phyloP scores from a whole-genome alignment of 2,113 vertebrate species.

The Ancistrus triradiatus region DNA sequence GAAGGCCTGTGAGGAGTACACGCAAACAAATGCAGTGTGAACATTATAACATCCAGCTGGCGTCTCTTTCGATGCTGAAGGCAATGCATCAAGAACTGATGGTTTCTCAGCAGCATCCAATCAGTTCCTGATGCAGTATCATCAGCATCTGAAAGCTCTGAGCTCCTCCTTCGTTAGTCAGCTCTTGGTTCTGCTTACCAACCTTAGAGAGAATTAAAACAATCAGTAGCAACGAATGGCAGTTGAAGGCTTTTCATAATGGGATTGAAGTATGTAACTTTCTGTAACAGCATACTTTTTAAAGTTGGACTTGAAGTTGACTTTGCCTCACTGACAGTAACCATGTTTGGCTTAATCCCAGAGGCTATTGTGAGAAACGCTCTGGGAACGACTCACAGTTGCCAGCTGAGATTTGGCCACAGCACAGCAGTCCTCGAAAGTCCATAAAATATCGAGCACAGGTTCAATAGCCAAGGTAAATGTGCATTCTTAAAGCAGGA shows the following conservation, averaged over 20 bases:
- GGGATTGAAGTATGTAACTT: no score
- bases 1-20: no score
- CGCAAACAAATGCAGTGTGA: neutral
- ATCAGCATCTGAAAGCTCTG: conserved; percentile 79
- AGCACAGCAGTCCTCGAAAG: conserved; percentile 61
- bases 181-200: no score
- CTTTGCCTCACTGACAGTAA: conserved; percentile 54
- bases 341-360: conserved; percentile 87
- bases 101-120: conserved; percentile 75
- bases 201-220: no score
- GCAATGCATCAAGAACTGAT: conserved; percentile 91
- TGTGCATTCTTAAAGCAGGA: no score
- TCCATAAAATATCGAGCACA: neutral
- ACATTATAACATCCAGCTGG: conserved; percentile 26
- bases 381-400: conserved; percentile 80
- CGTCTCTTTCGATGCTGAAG: conserved; percentile 87
- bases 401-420: conserved; percentile 95
- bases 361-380: conserved; percentile 75
- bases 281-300: no score
- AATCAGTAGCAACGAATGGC: no score
- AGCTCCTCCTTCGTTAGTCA: no score
- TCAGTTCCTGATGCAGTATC: conserved; percentile 99
- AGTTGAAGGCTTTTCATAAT: no score
- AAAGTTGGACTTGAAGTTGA: neutral
- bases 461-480: no score